These are phyloP conservation scores for Zhengitettix transpicula DNA, from an alignment of 2,888 invertebrate species.

Conservation along the genomic window DNA sequence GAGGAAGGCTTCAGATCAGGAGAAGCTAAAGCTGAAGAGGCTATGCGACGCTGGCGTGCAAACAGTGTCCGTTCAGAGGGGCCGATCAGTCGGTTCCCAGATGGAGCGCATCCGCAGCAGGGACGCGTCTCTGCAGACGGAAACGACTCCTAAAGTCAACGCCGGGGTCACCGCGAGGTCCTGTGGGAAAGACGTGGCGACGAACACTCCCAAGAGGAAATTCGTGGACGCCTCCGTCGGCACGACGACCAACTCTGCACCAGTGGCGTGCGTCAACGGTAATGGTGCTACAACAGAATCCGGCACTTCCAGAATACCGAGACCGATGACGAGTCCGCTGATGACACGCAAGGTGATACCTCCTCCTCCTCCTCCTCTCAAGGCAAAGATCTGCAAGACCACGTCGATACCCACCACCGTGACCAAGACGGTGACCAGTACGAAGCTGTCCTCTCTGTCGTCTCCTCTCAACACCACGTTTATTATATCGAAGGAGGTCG, in stretches of 20 bases:
- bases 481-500: background rate
- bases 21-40: no score
- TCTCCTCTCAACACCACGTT: no score
- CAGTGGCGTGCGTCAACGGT: background rate
- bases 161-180: no score
- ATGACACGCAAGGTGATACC: background rate
- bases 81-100: no score
- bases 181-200: constrained; percentile 2
- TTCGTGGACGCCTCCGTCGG: constrained; percentile 33
- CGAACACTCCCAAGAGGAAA: constrained; percentile 25
- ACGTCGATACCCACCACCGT: background rate
- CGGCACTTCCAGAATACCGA: constrained; percentile 20
- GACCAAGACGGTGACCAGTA: background rate
- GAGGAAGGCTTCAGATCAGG: no score
- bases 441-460: no score
- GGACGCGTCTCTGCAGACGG: no score
- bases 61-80: no score
- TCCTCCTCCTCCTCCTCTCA: background rate
- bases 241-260: background rate
- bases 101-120: no score
- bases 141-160: no score
- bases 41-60: no score
- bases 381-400: background rate
- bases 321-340: background rate
- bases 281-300: background rate